Evolutionary conservation across 1,140 invertebrate genomes (phyloP), one percentile per base, ranked within the genome.

Genomic region (Drosophila grimshawi): DNA sequence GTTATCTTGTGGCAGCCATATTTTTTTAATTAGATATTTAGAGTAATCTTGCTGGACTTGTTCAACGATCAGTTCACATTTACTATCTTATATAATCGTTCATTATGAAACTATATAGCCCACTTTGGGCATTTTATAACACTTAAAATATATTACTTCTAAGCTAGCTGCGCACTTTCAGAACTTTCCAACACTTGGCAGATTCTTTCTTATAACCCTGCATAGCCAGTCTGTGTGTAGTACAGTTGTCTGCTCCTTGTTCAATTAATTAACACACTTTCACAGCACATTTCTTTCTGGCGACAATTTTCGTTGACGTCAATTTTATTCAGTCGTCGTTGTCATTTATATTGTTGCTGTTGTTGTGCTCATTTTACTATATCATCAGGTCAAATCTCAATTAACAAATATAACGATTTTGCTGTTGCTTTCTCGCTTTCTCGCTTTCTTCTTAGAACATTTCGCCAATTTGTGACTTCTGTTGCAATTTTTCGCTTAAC

Each of bases 321-420:
- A 86, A 86, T 88, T 86, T 85, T 43, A 64, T 73, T 66, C 69
- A 19, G 19, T 19, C 19, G 19, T 19, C 19, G 78, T 75, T 59
- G 80, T 74, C 70, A 62, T 74, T 83, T 19, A 19, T 19, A 19
- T 19, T 19, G 39, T 8, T 66, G 51, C 52, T 78, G 72, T 52
- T 68, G 80, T 70, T 86, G 83, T 86, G 80, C 83, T 88, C 85
- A 86, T 86, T 88, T 86, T 59, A 75, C 76, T 69, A 83, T 89
- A 88, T 88, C 81, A 86, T 78, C 85, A 88, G 85, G 85, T 88
- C 85, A 88, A 88, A 88, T 88, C 85, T 88, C 85, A 88, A 88
- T 88, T 88, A 88, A 80, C 86, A 90, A 88, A 85, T 85, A 89
- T 88, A 76, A 88, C 85, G 86, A 89, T 85, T 77, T 77, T 73